These are phyloP conservation scores for Hippocampus guttulatus DNA, from an alignment of 2,113 vertebrate genomes.

Conservation along the genomic window DNA sequence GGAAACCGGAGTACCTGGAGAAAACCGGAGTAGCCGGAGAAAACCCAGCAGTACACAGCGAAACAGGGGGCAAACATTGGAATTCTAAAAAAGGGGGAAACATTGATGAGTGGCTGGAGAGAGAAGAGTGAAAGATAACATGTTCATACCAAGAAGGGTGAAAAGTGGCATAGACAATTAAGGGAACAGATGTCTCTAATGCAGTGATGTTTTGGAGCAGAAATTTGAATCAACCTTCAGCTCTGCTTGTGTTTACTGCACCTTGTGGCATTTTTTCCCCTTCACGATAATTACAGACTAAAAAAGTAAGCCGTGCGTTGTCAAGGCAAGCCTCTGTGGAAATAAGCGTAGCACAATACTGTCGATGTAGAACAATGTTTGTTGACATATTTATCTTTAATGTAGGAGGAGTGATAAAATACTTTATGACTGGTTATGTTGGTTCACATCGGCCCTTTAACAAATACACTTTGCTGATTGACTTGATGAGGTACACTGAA, in stretches of 20 bases:
- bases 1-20: too few relatives aligned
- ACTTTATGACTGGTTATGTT: conserved; percentile 55
- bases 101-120: background rate
- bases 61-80: conserved; percentile 23
- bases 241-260: conserved; percentile 2
- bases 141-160: conserved; percentile 6
- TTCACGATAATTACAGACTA: background rate
- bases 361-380: conserved; percentile 26
- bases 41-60: conserved; percentile 18
- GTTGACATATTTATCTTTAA: conserved; percentile 46
- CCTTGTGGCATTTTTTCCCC: conserved; percentile 2
- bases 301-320: background rate
- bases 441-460: conserved; percentile 32
- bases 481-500: conserved; percentile 34
- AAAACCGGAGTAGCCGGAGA: too few relatives aligned
- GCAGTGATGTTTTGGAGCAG: conserved; percentile 17
- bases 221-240: conserved; percentile 12
- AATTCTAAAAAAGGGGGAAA: background rate
- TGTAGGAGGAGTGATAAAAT: conserved; percentile 50
- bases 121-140: conserved; percentile 2
- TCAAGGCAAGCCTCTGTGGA: conserved; percentile 16
- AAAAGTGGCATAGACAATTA: conserved; percentile 15
- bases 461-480: conserved; percentile 37
- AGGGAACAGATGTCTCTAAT: conserved; percentile 12
- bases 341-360: conserved; percentile 17